Conservation (phyloP, 1,140 invertebrate species). For the Apolygus lucorum region DNA sequence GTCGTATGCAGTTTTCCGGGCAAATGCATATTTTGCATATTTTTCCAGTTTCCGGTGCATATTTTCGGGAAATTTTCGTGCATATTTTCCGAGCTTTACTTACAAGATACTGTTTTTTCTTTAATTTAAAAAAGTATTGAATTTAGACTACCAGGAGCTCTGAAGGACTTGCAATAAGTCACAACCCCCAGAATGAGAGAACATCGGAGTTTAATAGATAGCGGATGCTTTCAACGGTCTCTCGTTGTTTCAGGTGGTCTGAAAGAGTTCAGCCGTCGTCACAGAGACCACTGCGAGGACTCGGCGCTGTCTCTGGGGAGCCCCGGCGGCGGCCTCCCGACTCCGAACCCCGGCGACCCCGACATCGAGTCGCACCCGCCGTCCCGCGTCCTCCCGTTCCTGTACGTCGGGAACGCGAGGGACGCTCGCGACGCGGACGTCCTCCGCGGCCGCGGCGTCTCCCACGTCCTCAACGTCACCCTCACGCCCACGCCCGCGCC, state of each 20-base stretch:
- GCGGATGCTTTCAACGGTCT: too few species aligned
- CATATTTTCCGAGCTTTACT: too few species aligned
- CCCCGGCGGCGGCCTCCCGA: slow-evolving; percentile 24
- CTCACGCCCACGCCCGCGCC: slow-evolving; percentile 4
- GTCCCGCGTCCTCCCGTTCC: slow-evolving; percentile 73
- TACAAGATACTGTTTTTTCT: too few species aligned
- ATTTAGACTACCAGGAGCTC: too few species aligned
- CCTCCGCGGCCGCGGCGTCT: slow-evolving; percentile 55
- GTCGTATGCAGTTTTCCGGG: too few species aligned
- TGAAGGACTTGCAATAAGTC: too few species aligned
- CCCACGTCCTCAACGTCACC: slow-evolving; percentile 75
- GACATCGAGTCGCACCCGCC: slow-evolving; percentile 70
- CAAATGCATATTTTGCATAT: too few species aligned
- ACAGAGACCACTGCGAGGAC: slow-evolving; percentile 55
- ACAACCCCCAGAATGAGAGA: too few species aligned
- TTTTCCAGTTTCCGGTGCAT: too few species aligned
- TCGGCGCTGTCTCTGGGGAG: slow-evolving; percentile 39
- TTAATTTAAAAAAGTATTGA: too few species aligned
- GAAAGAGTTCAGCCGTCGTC: slow-evolving; percentile 55
- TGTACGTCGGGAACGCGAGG: slow-evolving; percentile 76
- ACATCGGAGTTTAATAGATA: too few species aligned
- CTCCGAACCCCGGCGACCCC: slow-evolving; percentile 31
- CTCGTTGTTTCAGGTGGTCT: slow-evolving; percentile 54
- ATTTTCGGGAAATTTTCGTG: too few species aligned
- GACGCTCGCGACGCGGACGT: slow-evolving; percentile 68